Conservation (phyloP, 1,140 invertebrate species). For the Odontomachus brunneus region DNA sequence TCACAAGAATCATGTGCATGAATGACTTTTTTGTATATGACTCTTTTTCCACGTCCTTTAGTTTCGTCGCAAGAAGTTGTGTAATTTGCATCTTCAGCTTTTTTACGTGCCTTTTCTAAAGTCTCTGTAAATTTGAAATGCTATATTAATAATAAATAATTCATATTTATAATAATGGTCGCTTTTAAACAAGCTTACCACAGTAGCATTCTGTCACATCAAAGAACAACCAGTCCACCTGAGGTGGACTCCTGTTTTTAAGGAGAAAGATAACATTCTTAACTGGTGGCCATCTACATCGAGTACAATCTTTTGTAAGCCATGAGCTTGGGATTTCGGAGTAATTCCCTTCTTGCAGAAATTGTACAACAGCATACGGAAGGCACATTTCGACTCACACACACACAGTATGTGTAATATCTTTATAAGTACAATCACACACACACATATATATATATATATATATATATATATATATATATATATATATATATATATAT, state of each 20-base stretch:
- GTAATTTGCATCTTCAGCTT: slow-evolving; percentile 7
- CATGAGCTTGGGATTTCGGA: slow-evolving; percentile 9
- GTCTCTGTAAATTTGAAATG: background rate
- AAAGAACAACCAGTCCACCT: background rate
- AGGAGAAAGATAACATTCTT: background rate
- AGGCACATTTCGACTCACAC: background rate
- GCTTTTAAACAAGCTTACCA: background rate
- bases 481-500: no score
- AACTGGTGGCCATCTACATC: background rate
- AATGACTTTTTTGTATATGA: background rate
- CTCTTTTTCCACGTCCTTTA: background rate
- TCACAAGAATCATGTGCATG: background rate
- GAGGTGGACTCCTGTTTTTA: slow-evolving; percentile 6
- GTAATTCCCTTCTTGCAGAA: slow-evolving; percentile 6
- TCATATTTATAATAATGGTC: background rate
- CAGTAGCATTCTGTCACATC: background rate
- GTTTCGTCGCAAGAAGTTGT: slow-evolving; percentile 1
- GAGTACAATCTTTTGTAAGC: background rate
- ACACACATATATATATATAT: background rate
- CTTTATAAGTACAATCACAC: no score
- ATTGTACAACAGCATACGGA: slow-evolving; percentile 1
- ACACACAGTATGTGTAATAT: background rate
- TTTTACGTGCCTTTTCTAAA: slow-evolving; percentile 9
- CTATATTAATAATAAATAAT: background rate
- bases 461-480: no score